These are phyloP conservation scores for Dicyrtomina minuta DNA, from an alignment of 2,888 invertebrate genomes.

Conservation along the genomic window DNA sequence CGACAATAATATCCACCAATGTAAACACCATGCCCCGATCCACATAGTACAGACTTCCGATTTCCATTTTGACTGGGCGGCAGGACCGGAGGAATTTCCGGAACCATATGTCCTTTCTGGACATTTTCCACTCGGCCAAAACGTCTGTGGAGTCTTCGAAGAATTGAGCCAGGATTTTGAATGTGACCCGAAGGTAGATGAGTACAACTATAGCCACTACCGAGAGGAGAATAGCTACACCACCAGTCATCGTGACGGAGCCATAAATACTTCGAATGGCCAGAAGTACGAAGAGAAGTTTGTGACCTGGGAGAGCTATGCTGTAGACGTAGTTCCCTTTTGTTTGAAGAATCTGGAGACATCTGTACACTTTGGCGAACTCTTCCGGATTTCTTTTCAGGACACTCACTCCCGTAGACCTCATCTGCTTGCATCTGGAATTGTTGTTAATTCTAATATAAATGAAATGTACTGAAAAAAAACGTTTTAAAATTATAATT, in stretches of 20 bases:
- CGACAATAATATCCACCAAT: neutral
- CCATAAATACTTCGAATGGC: conserved; percentile 7
- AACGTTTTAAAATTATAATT: too few relatives aligned
- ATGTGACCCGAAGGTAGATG: neutral
- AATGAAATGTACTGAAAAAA: too few relatives aligned
- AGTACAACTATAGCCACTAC: neutral
- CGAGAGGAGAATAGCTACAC: neutral
- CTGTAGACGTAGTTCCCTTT: neutral
- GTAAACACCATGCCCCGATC: conserved; percentile 13
- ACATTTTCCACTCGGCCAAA: neutral
- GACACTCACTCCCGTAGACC: neutral
- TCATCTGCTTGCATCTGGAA: neutral
- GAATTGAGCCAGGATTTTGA: neutral
- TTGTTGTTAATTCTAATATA: too few relatives aligned
- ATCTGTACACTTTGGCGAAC: neutral
- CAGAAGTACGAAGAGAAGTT: neutral
- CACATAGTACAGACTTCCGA: conserved; percentile 9
- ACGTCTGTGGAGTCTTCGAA: neutral
- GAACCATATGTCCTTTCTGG: neutral
- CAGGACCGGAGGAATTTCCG: neutral
- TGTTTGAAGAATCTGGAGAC: neutral
- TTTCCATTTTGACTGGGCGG: neutral
- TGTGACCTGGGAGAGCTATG: neutral
- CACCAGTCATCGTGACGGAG: neutral
- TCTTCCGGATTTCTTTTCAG: neutral